phyloP scores from a whole-genome alignment of 2,113 vertebrate genomes.

The Rhynchomys soricoides region DNA sequence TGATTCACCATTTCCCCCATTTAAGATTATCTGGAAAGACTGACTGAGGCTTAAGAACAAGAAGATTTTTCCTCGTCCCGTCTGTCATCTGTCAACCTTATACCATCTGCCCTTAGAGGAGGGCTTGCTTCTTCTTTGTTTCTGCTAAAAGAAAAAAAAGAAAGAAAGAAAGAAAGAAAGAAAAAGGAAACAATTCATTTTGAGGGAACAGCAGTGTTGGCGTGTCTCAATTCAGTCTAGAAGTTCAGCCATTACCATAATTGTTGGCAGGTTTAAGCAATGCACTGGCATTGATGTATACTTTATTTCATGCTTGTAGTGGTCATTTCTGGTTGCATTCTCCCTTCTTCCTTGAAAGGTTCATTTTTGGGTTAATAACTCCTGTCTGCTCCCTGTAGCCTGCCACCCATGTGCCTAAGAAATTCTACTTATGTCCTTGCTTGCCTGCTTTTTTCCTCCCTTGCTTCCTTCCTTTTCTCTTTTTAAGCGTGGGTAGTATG shows the following conservation, averaged over 20 bases:
- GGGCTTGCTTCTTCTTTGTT: slow-evolving; percentile 54
- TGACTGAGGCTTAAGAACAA: not conserved
- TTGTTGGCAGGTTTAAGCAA: not conserved
- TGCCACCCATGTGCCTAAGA: not conserved
- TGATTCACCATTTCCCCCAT: slow-evolving; percentile 46
- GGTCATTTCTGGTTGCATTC: not conserved
- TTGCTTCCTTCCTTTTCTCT: not conserved
- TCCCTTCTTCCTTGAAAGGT: not conserved
- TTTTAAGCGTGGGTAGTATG: not conserved
- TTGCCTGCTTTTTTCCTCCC: not conserved
- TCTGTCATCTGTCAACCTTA: slow-evolving; percentile 70
- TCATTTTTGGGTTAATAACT: not conserved
- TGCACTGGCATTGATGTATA: not conserved
- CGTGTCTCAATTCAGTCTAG: not conserved
- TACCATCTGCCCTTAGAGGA: slow-evolving; percentile 66
- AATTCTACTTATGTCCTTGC: not conserved
- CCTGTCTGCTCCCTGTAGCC: no score
- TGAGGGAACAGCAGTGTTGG: slow-evolving; percentile 39
- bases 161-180: no score
- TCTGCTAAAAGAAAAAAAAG: slow-evolving; percentile 18
- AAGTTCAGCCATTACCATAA: not conserved
- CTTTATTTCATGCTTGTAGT: not conserved
- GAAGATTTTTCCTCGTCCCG: not conserved
- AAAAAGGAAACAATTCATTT: not conserved
- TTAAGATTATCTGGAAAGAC: slow-evolving; percentile 50